Base-by-base conservation (phyloP, 2,797 vertebrate genomes). In the Euthynnus affinis region DNA sequence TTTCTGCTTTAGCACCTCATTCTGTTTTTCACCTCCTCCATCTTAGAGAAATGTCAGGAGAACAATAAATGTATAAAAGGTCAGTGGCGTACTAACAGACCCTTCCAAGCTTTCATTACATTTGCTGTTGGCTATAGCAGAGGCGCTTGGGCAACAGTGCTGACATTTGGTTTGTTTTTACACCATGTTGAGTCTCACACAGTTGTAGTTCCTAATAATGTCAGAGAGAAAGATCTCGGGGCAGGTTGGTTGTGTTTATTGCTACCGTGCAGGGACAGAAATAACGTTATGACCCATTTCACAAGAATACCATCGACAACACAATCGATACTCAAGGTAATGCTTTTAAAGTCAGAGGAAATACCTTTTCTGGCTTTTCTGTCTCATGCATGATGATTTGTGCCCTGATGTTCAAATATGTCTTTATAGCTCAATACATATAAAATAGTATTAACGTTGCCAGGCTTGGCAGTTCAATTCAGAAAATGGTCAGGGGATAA, bases 91-190 rank as follows among this genome's bases (percentile, higher is more conserved):
- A 94, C 94, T 95, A 96, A 96, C 94, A 94, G 94, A 93, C 89
- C 89, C 83, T 86, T 89, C 89, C 91, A 82, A 90, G 91, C 92
- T 94, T 94, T 95, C 93, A 95, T 95, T 95, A 94, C 93, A 80
- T 91, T 87, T 88, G 87, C 92, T 93, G 88, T 86, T 87, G 90
- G 89, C 92, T 92, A 87, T 85, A 85, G 89, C 83, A 73, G 87
- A 88, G 83, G 90, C 89, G 89, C 91, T 79, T 52, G 90, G 89
- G 90, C 93, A 91, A 42, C 61, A 27, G 88, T 51, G 92, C 84
- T 95, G 94, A 95, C 94, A 95, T 95, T 95, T 95, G 92, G 94
- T 96, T 95, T 95, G 95, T 95, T 96, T 95, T 95, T 93, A 94
- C 94, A 93, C 91, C 86, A 73, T 89, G 93, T 93, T 91, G 91